These are phyloP conservation scores for Drosophila neocordata DNA, from an alignment of 1,140 invertebrate genomes.

Conservation along the genomic window DNA sequence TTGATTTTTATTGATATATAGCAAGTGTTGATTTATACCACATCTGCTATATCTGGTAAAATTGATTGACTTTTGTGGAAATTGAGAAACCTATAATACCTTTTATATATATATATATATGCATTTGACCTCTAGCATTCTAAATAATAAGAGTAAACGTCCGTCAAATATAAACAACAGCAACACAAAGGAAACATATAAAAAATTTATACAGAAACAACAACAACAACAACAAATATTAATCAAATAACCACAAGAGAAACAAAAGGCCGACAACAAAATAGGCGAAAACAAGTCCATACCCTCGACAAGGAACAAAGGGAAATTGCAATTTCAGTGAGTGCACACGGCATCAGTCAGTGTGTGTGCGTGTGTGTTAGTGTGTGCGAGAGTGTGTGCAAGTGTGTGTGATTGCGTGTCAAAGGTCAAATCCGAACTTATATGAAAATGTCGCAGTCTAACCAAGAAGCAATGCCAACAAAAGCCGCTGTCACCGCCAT, in stretches of 20 bases:
- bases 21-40: no score
- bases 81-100: no score
- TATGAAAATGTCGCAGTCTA: constrained; percentile 62
- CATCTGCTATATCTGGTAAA: no score
- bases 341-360: constrained; percentile 26
- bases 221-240: constrained; percentile 1
- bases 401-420: constrained; percentile 33
- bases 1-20: no score
- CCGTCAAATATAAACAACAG: constrained; percentile 1
- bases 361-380: constrained; percentile 18
- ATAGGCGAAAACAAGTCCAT: constrained; percentile 13
- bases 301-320: constrained; percentile 21
- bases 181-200: background rate
- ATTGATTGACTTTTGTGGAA: no score
- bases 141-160: background rate
- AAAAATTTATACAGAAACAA: background rate
- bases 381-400: constrained; percentile 21
- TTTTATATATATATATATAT: background rate
- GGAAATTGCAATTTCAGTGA: constrained; percentile 54
- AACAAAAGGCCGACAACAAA: constrained; percentile 27
- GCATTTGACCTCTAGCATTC: background rate
- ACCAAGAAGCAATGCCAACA: constrained; percentile 61
- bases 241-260: constrained; percentile 27
- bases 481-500: constrained; percentile 35
- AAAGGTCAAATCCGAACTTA: constrained; percentile 58